A percentile compares a stretch with the other conserved stretches of the same genome.
Evolutionary conservation across 2,888 invertebrate species (phyloP).

Genomic region (Hesperia comma): DNA sequence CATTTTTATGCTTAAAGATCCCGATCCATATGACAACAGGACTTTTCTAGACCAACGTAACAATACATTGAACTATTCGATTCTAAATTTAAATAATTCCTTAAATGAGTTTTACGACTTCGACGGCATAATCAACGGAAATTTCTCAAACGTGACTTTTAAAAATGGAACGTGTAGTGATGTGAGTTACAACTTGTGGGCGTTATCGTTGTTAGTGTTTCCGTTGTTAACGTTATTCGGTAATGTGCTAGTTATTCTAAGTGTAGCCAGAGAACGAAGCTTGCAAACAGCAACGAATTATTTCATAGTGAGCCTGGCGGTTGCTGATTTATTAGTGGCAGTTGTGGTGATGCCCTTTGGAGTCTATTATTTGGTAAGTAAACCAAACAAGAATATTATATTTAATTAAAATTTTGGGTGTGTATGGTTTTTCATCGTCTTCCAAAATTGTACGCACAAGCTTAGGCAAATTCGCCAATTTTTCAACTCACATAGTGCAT

Average conservation of each 20-base stretch:
- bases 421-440: too few relatives aligned
- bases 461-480: too few relatives aligned
- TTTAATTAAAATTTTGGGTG: too few relatives aligned
- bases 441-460: too few relatives aligned
- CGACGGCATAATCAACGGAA: constrained; percentile 52
- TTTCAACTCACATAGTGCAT: too few relatives aligned
- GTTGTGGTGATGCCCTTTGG: constrained; percentile 99
- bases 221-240: constrained; percentile 97
- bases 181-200: constrained; percentile 91
- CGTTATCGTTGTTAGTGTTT: constrained; percentile 93
- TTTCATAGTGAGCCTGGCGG: constrained; percentile 98
- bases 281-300: constrained; percentile 99
- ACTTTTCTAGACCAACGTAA: constrained; percentile 45
- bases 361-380: constrained; percentile 98
- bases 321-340: constrained; percentile 98
- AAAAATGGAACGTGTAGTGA: constrained; percentile 70
- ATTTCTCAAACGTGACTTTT: constrained; percentile 63
- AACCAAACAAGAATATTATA: too few relatives aligned
- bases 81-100: constrained; percentile 59
- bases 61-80: constrained; percentile 53
- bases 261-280: constrained; percentile 94
- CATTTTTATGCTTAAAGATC: constrained; percentile 54
- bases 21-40: constrained; percentile 45
- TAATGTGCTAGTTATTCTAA: constrained; percentile 97
- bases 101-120: constrained; percentile 54